Conservation (phyloP, 2,888 invertebrate species). For the Lucinisca nassula region DNA sequence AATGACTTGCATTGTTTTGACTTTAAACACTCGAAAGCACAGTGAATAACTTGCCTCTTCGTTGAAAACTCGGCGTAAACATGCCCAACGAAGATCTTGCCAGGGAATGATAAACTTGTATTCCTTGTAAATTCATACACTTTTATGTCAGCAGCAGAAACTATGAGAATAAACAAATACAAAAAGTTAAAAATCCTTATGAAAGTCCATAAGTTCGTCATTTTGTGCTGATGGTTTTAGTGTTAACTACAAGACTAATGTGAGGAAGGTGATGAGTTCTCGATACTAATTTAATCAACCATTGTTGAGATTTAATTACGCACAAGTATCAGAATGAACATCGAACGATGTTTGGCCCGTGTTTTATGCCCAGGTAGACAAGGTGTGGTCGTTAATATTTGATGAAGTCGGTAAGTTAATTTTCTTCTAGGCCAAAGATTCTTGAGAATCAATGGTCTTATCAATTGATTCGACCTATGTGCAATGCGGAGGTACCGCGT, state of each 20-base stretch:
- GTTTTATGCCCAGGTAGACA: background rate
- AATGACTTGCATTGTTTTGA: slow-evolving; percentile 78
- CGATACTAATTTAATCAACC: background rate
- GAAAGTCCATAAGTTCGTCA: background rate
- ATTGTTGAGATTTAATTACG: background rate
- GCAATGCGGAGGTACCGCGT: no score
- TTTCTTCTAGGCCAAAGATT: slow-evolving; percentile 50
- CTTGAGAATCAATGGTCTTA: no score
- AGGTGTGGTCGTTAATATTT: slow-evolving; percentile 52
- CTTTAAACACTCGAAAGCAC: slow-evolving; percentile 82
- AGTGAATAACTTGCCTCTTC: slow-evolving; percentile 77
- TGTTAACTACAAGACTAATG: slow-evolving; percentile 1
- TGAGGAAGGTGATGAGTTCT: background rate
- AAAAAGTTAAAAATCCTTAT: background rate
- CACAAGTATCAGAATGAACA: background rate
- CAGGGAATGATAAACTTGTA: slow-evolving; percentile 60
- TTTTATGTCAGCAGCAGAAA: slow-evolving; percentile 34
- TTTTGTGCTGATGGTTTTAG: background rate
- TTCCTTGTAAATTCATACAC: slow-evolving; percentile 66
- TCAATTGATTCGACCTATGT: no score
- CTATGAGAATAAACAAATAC: background rate
- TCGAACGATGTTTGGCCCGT: background rate
- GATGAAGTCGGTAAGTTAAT: slow-evolving; percentile 56
- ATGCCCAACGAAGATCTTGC: slow-evolving; percentile 71
- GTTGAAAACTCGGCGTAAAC: slow-evolving; percentile 70